Evolutionary conservation across 1,140 invertebrate genomes (phyloP).

Genomic region (Pseudoatta argentina): DNA sequence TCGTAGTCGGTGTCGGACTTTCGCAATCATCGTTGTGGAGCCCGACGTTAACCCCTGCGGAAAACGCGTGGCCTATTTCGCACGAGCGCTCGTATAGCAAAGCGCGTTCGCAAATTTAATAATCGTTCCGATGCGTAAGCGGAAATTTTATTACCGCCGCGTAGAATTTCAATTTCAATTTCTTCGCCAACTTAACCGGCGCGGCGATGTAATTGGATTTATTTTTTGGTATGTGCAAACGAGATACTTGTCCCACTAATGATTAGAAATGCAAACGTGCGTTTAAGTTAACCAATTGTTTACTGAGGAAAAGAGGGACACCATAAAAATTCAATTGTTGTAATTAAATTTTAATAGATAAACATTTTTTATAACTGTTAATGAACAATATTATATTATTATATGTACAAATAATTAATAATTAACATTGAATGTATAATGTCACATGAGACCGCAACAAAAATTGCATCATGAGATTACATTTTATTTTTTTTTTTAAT

Average conservation of each 20-base stretch:
- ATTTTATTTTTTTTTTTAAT: too few species aligned
- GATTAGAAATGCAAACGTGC: not conserved
- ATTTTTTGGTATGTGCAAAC: not conserved
- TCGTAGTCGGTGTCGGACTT: conserved; percentile 51
- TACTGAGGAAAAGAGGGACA: too few species aligned
- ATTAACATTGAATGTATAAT: too few species aligned
- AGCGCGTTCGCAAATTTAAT: conserved; percentile 41
- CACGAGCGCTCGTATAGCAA: conserved; percentile 1
- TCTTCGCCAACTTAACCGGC: not conserved
- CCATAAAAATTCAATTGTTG: too few species aligned
- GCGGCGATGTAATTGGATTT: not conserved
- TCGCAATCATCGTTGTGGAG: conserved; percentile 41
- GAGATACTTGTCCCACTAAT: not conserved
- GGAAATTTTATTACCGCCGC: conserved; percentile 3
- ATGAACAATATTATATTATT: too few species aligned
- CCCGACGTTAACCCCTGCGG: conserved; percentile 36
- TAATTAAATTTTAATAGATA: too few species aligned
- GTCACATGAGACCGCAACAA: too few species aligned
- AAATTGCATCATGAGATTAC: too few species aligned
- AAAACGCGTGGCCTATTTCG: conserved; percentile 49
- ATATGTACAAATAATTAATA: too few species aligned
- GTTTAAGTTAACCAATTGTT: not conserved
- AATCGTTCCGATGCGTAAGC: conserved; percentile 36
- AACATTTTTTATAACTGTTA: too few species aligned
- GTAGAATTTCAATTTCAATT: not conserved